Evolutionary conservation across 2,888 invertebrate genomes (phyloP).

Genomic region (Caenorhabditis drosophilae): DNA sequence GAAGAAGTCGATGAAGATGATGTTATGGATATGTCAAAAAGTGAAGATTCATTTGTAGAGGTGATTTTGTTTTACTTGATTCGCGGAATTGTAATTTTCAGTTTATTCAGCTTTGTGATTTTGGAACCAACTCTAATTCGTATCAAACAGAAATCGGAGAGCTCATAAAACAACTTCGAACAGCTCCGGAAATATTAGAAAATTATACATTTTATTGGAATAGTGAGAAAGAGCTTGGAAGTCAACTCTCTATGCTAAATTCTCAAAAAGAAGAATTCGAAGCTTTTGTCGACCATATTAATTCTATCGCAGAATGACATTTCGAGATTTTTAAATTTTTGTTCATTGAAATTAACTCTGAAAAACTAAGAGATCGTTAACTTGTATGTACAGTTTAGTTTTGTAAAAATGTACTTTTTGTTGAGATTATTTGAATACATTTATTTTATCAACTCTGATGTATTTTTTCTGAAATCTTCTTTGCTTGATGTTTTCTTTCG

Average conservation of each 20-base stretch:
- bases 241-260: too few relatives aligned
- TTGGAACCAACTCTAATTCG: not conserved
- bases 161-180: conserved; percentile 18
- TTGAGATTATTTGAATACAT: too few relatives aligned
- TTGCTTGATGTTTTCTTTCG: too few relatives aligned
- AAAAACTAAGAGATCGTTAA: too few relatives aligned
- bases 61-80: too few relatives aligned
- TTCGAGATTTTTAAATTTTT: not conserved
- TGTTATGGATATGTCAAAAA: conserved; percentile 13
- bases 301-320: conserved; percentile 22
- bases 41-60: conserved; percentile 3
- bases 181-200: conserved; percentile 22
- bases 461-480: too few relatives aligned
- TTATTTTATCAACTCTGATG: too few relatives aligned
- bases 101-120: not conserved
- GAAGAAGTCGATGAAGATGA: conserved; percentile 18
- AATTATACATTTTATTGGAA: not conserved
- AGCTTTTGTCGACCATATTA: conserved; percentile 18
- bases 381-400: too few relatives aligned
- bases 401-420: too few relatives aligned
- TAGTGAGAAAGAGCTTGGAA: conserved; percentile 11
- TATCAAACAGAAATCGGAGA: conserved; percentile 16
- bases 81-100: too few relatives aligned
- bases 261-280: conserved; percentile 16
- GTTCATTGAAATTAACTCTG: too few relatives aligned